Conservation (phyloP, 2,888 invertebrate species). For the Pheosia tremula region DNA sequence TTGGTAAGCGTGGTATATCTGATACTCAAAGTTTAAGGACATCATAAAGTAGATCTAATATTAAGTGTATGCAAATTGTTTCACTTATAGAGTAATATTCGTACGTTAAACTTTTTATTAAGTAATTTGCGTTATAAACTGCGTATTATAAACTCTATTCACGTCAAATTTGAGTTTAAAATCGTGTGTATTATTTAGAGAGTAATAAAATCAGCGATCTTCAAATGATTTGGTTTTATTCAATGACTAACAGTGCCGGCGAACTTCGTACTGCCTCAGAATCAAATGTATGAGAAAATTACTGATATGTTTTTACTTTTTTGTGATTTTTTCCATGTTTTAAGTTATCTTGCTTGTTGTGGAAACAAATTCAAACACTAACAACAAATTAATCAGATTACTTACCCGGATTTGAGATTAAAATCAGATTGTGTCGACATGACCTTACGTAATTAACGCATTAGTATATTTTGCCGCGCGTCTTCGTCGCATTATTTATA, state of each 20-base stretch:
- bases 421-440: neutral
- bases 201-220: neutral
- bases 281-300: too few species aligned
- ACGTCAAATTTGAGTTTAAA: neutral
- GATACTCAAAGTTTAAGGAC: conserved; percentile 72
- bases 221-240: neutral
- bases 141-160: conserved; percentile 1
- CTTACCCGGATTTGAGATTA: neutral
- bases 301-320: too few species aligned
- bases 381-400: too few species aligned
- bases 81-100: conserved; percentile 18
- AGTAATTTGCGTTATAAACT: neutral
- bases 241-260: neutral
- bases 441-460: neutral
- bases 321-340: too few species aligned
- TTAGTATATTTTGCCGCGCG: neutral
- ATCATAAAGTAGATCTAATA: conserved; percentile 25
- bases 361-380: too few species aligned
- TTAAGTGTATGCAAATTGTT: conserved; percentile 37
- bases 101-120: neutral
- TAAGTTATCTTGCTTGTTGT: too few species aligned
- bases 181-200: neutral
- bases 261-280: too few species aligned
- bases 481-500: too few species aligned
- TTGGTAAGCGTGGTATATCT: conserved; percentile 52